A percentile compares a stretch with the other conserved stretches of the same genome.
phyloP scores from a whole-genome alignment of 2,797 vertebrate genomes.

The Coluber constrictor region DNA sequence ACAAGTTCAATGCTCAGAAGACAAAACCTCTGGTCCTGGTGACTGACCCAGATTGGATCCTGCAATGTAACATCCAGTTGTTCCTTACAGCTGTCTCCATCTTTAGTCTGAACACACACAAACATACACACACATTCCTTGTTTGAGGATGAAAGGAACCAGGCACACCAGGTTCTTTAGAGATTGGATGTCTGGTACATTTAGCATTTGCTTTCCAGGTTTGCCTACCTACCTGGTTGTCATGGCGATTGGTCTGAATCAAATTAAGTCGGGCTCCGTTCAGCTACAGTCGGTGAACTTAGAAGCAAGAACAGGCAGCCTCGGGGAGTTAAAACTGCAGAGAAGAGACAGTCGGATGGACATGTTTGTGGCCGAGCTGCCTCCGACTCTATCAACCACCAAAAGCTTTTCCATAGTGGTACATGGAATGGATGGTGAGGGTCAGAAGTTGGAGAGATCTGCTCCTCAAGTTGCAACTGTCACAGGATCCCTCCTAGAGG shows the following conservation, averaged over 20 bases:
- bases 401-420: slow-evolving; percentile 74
- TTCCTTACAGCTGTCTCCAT: not conserved
- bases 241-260: slow-evolving; percentile 70
- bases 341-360: slow-evolving; percentile 51
- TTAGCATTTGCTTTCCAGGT: slow-evolving; percentile 60
- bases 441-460: slow-evolving; percentile 71
- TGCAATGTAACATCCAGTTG: not conserved
- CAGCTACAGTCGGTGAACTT: slow-evolving; percentile 73
- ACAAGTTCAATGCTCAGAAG: not conserved
- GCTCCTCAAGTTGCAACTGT: slow-evolving; percentile 78
- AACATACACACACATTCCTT: not conserved
- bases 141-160: not conserved
- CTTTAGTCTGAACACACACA: not conserved
- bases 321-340: slow-evolving; percentile 70
- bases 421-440: slow-evolving; percentile 69
- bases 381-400: not conserved
- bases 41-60: not conserved
- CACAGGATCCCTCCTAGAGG: slow-evolving; percentile 61
- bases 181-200: too few species aligned
- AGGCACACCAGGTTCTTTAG: not conserved
- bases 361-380: slow-evolving; percentile 67
- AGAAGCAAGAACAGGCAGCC: slow-evolving; percentile 66
- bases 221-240: slow-evolving; percentile 76
- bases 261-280: slow-evolving; percentile 21
- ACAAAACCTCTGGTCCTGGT: not conserved